Percentiles rank a stretch among this genome's conserved stretches.
These are phyloP conservation scores for Pelochelys cantorii DNA, from an alignment of 2,797 vertebrate genomes.

Conservation along the genomic window DNA sequence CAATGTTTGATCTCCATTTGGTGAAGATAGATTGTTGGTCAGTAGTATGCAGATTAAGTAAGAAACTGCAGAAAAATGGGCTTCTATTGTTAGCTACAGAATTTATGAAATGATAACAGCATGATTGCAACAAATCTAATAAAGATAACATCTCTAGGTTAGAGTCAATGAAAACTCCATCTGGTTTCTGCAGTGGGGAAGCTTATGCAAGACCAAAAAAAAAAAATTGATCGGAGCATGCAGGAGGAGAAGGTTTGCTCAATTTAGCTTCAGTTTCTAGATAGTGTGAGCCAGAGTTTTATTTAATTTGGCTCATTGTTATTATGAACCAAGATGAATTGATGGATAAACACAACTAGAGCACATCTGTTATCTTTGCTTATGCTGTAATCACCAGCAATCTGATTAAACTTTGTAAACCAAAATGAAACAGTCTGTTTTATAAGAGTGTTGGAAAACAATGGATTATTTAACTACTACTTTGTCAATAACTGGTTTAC, in stretches of 20 bases:
- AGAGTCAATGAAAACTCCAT: slow-evolving; percentile 32
- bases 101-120: slow-evolving; percentile 37
- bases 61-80: neutral
- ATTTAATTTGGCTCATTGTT: slow-evolving; percentile 12
- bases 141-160: slow-evolving; percentile 13
- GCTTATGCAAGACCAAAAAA: neutral
- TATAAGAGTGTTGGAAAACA: neutral
- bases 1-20: neutral
- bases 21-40: neutral
- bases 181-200: slow-evolving; percentile 47
- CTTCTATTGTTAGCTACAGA: slow-evolving; percentile 9
- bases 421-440: neutral
- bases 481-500: fast-evolving
- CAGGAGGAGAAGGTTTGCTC: neutral
- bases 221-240: neutral
- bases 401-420: slow-evolving; percentile 4
- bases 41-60: neutral
- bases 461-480: neutral
- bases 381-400: slow-evolving; percentile 14
- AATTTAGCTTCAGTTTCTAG: neutral
- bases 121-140: slow-evolving; percentile 27
- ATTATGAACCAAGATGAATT: slow-evolving; percentile 15
- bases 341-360: neutral
- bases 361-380: neutral
- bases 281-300: neutral